Conservation (phyloP, 2,797 vertebrate species). For the Arrhamphus sclerolepis region DNA sequence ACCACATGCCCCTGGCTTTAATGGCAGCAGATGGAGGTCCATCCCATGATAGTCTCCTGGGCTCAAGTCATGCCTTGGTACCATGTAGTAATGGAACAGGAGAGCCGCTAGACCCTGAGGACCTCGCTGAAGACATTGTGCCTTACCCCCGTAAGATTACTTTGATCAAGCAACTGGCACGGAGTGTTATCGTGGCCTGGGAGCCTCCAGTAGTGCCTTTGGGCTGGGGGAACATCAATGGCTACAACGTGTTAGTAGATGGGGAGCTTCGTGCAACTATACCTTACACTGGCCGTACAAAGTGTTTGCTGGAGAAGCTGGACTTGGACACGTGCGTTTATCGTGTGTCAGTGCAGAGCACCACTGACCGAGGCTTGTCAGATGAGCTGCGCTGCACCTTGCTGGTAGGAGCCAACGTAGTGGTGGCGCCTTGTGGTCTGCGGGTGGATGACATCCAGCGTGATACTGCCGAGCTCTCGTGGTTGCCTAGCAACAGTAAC, state of each 20-base stretch:
- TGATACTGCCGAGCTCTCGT: slow-evolving; percentile 92
- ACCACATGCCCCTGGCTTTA: slow-evolving; percentile 73
- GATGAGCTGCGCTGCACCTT: slow-evolving; percentile 93
- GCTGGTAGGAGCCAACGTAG: slow-evolving; percentile 92
- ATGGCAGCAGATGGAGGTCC: slow-evolving; percentile 70
- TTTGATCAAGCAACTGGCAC: slow-evolving; percentile 97
- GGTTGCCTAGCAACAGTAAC: slow-evolving; percentile 97
- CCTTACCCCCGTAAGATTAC: slow-evolving; percentile 97
- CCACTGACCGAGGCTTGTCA: slow-evolving; percentile 87
- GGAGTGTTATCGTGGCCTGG: slow-evolving; percentile 98
- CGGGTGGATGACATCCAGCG: slow-evolving; percentile 91
- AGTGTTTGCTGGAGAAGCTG: slow-evolving; percentile 94
- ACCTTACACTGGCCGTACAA: slow-evolving; percentile 84
- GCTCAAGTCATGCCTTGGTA: slow-evolving; percentile 69
- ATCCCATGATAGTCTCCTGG: slow-evolving; percentile 71
- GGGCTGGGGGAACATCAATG: slow-evolving; percentile 89
- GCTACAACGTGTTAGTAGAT: slow-evolving; percentile 93
- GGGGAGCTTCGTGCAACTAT: slow-evolving; percentile 88
- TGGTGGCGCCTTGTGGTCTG: slow-evolving; percentile 91
- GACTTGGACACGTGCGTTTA: slow-evolving; percentile 89
- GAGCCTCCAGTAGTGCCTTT: slow-evolving; percentile 89
- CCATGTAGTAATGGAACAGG: slow-evolving; percentile 86
- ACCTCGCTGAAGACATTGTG: slow-evolving; percentile 93
- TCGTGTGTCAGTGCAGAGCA: slow-evolving; percentile 90
- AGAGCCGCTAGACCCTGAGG: slow-evolving; percentile 81